A percentile compares a stretch with the other conserved stretches of the same genome.
Conservation (phyloP, 2,888 invertebrate genomes). For the Lepidocyrtoides sp. region DNA sequence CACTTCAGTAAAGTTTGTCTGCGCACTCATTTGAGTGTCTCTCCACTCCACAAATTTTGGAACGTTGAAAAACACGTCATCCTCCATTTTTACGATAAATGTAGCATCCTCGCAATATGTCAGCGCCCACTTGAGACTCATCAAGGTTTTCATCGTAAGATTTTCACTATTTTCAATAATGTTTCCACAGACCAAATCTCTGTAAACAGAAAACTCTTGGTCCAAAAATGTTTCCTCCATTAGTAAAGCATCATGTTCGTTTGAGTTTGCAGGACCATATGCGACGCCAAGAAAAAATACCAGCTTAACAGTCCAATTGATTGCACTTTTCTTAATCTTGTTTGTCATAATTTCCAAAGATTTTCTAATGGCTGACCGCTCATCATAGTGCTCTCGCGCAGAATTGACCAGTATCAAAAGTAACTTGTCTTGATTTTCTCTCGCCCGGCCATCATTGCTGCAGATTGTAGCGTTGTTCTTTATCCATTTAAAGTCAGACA, state of each 20-base stretch:
- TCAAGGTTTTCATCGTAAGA: slow-evolving; percentile 85
- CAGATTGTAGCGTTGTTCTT: background rate
- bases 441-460: background rate
- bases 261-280: background rate
- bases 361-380: background rate
- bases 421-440: background rate
- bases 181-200: slow-evolving; percentile 80
- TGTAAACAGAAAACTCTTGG: slow-evolving; percentile 84
- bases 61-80: slow-evolving; percentile 85
- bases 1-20: background rate
- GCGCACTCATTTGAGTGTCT: background rate
- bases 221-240: slow-evolving; percentile 33
- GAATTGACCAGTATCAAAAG: background rate
- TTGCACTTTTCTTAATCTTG: background rate
- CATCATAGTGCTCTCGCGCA: background rate
- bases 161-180: slow-evolving; percentile 84
- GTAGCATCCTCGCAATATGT: slow-evolving; percentile 83
- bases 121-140: slow-evolving; percentile 85
- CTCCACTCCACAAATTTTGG: slow-evolving; percentile 83
- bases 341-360: background rate
- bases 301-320: background rate
- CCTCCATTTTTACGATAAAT: slow-evolving; percentile 85
- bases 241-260: background rate
- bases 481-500: background rate
- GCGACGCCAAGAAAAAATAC: background rate